A percentile compares a stretch with the other conserved stretches of the same genome.
Conservation (phyloP, 2,797 vertebrate genomes). For the Austrolebias charrua region DNA sequence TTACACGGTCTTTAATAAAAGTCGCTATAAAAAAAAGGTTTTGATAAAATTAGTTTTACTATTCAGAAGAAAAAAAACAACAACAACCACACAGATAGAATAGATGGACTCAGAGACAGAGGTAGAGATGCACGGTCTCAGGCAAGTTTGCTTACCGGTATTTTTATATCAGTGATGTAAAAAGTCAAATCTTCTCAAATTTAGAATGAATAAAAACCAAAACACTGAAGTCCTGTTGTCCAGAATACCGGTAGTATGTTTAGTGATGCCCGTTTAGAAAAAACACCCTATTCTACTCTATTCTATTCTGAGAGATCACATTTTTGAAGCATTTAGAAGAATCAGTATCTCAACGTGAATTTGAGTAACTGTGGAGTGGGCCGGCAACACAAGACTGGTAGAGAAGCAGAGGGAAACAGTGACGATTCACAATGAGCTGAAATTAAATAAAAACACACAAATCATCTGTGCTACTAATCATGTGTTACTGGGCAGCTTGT, state of each 20-base stretch:
- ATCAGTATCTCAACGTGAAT: constrained; percentile 1
- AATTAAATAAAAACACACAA: background rate
- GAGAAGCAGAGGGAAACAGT: constrained; percentile 2
- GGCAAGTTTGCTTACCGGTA: background rate
- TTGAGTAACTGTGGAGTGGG: background rate
- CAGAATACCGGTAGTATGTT: constrained; percentile 4
- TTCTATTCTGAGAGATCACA: background rate
- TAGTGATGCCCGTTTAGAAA: background rate
- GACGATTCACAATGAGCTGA: constrained; percentile 2
- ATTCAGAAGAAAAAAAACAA: background rate
- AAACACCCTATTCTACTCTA: background rate
- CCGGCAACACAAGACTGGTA: background rate
- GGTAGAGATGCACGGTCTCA: background rate
- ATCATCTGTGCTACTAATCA: background rate
- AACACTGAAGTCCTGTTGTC: background rate
- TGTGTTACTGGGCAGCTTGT: background rate
- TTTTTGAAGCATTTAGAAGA: background rate
- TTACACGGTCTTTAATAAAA: no score
- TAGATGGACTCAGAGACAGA: background rate
- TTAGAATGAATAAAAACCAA: background rate
- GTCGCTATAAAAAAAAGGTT: background rate
- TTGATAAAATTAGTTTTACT: background rate
- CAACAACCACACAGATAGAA: background rate
- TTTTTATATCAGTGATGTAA: constrained; percentile 1
- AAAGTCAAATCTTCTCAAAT: background rate